Conservation (phyloP, 2,113 vertebrate species). For the Dromiciops gliroides region DNA sequence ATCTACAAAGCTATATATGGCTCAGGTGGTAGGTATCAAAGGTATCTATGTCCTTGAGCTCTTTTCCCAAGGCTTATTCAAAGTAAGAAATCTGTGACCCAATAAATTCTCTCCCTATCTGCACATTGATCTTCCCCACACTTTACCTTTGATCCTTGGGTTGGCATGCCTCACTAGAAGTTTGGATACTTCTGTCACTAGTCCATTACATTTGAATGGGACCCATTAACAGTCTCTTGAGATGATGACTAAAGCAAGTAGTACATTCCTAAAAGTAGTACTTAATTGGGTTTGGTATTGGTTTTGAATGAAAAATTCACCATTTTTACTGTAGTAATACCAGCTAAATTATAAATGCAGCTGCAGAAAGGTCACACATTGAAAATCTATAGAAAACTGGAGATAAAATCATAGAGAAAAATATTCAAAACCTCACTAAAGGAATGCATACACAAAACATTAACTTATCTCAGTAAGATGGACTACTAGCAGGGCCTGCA, state of each 20-base stretch:
- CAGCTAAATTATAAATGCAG: not conserved
- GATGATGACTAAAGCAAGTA: conserved; percentile 13
- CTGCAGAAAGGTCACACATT: not conserved
- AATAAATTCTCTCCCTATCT: not conserved
- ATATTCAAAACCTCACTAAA: conserved; percentile 1
- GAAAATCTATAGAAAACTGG: not conserved
- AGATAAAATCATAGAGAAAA: conserved; percentile 4
- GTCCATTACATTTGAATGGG: conserved; percentile 41
- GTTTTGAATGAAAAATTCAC: conserved; percentile 15
- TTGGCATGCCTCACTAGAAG: conserved; percentile 1
- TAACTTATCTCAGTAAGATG: not conserved
- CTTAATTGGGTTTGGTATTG: conserved; percentile 24
- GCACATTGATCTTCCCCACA: not conserved
- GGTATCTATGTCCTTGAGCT: not conserved
- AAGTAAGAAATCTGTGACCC: not conserved
- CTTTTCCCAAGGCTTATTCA: not conserved
- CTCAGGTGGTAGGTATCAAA: not conserved
- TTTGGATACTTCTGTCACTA: not conserved
- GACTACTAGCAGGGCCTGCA: not conserved
- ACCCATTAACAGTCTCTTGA: not conserved
- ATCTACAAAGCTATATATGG: not conserved
- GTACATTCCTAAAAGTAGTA: conserved; percentile 1
- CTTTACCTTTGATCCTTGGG: not conserved
- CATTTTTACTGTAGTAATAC: not conserved
- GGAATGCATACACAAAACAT: not conserved